Percentiles rank a stretch among this genome's conserved stretches.
Evolutionary conservation across 2,797 vertebrate species (phyloP).

Genomic region (Threskiornis aethiopicus): DNA sequence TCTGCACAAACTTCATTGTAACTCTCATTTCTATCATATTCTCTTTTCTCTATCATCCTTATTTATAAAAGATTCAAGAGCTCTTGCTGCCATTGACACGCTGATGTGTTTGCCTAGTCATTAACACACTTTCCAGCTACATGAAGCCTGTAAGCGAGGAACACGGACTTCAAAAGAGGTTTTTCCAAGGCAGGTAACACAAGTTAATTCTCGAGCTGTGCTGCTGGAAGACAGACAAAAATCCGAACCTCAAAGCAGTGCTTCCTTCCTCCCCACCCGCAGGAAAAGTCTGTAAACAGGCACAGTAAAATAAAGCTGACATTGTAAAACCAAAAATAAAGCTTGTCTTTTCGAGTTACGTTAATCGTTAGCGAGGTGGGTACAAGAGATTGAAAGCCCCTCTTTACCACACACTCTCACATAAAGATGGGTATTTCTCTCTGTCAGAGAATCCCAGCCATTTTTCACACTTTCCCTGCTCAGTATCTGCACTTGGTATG

Average conservation of each 20-base stretch:
- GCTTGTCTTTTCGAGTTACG: not conserved
- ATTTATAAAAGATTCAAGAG: not conserved
- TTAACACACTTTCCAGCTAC: not conserved
- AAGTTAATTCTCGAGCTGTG: rapidly evolving
- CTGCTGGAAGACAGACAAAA: not conserved
- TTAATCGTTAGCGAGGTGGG: rapidly evolving
- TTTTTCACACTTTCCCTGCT: not conserved
- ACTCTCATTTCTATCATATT: rapidly evolving
- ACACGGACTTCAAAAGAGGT: not conserved
- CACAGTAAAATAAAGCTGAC: not conserved
- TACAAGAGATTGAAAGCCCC: not conserved
- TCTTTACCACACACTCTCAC: not conserved
- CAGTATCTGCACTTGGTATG: not conserved
- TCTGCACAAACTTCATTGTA: rapidly evolving
- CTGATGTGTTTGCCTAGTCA: no score
- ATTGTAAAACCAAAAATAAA: not conserved
- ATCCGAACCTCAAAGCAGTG: not conserved
- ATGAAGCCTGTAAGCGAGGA: rapidly evolving
- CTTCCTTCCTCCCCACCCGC: not conserved
- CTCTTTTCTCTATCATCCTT: not conserved
- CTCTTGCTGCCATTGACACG: rapidly evolving
- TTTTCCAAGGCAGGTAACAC: not conserved
- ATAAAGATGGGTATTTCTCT: not conserved
- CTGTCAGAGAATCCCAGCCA: no score
- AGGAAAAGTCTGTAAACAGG: not conserved